Evolutionary conservation across 2,113 vertebrate genomes (phyloP), one percentile per base, ranked within the genome.

Genomic region (Calonectris borealis): DNA sequence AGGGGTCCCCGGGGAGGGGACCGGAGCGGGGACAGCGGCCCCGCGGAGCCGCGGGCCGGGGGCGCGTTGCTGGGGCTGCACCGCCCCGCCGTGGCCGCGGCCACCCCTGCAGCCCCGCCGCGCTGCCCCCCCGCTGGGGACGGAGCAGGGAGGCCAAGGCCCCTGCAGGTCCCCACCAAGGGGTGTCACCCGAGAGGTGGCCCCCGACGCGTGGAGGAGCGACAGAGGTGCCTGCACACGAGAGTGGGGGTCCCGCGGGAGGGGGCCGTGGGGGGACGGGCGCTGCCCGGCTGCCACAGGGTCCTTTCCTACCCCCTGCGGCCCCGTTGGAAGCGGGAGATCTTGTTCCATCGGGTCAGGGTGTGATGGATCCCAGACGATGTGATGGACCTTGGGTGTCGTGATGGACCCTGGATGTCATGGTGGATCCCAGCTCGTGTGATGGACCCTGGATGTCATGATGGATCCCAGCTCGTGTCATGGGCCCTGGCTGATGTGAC

Each of bases 1-100:
- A 8, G 36, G 36, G 42, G 42, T 24, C 52, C 38, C 27, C 9
- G 17, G 70, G 52, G 52, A 13, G 36, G 51, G 51, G 7, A 9
- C 42, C 34, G 46, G 68, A 22, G 38, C 38, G 71, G 71, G 52
- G n/a, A 38, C 36, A 38, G 36, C 36, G 36, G 36, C 36, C 7
- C 36, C 13, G 42, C 42, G 42, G 42, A 42, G 42, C 42, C 42
- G 42, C 42, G 42, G 42, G 42, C 42, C 42, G 42, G 22, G 42
- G 15, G 9, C 24, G 4, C 29, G 73, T 94, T n/a, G 76, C 51
- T 29, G 83, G 79, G 90, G 48, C 69, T 96, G 93, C 90, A 93
- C 16, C 95, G 73, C 93, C 95, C 90, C 95, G 54, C 73, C 31
- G 95, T 58, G 90, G 95, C 83, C 62, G 20, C 60, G 16, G 54